phyloP scores from a whole-genome alignment of 1,140 invertebrate genomes.

The Euborellia annulipes region DNA sequence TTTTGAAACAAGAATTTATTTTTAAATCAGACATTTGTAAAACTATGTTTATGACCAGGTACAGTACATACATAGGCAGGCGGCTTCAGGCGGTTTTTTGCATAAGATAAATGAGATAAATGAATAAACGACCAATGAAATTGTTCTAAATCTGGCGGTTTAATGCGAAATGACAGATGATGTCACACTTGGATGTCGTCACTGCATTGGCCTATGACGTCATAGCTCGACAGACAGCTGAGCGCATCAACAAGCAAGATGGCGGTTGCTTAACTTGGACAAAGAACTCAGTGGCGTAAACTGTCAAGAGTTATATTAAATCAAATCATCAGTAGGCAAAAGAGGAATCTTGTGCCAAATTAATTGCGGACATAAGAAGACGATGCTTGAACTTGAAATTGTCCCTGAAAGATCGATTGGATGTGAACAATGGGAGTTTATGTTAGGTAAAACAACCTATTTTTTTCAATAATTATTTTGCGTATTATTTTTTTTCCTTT shows the following conservation, averaged over 20 bases:
- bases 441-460: constrained; percentile 62
- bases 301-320: no score
- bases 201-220: not conserved
- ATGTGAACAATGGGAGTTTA: constrained; percentile 94
- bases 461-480: constrained; percentile 10
- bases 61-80: no score
- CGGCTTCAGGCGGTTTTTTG: no score
- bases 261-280: not conserved
- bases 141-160: no score
- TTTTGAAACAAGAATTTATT: no score
- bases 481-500: constrained; percentile 3
- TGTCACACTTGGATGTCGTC: not conserved
- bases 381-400: constrained; percentile 91
- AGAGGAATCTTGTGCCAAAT: not conserved
- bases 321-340: not conserved
- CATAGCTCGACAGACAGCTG: not conserved
- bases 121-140: no score
- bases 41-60: no score
- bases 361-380: constrained; percentile 20
- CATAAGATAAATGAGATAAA: no score
- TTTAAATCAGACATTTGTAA: no score
- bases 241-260: not conserved
- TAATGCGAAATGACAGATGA: no score
- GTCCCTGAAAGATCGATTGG: constrained; percentile 87
- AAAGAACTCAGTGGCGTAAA: not conserved